Base-by-base conservation (phyloP, 2,113 vertebrate genomes). In the Dromaius novaehollandiae region DNA sequence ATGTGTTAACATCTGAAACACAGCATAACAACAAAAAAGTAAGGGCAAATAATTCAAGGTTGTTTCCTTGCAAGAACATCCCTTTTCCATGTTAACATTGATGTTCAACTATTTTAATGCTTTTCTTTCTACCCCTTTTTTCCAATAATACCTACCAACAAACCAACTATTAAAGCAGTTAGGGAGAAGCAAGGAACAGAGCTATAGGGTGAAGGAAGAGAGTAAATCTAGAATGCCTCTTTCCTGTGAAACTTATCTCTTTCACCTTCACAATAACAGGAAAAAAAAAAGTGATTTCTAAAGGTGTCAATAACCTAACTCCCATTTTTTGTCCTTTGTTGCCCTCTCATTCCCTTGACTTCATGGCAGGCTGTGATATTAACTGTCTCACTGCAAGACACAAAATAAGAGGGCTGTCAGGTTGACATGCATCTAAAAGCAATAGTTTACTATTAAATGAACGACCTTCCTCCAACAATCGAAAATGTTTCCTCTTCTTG, bases 341-440 rank as follows among this genome's bases (percentile, higher is more conserved):
- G 73, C 69, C 73, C 79, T 70, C 89, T 84, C 73, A 90, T 82
- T 95, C 94, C 66, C 93, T 96, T 95, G 66, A 93, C 82, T 95
- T 77, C 48, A 5, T 82, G 85, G 42, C 93, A 94, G 88, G 87
- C 94, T 97, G 92, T 89, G 97, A 97, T 96, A 96, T 91, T 95
- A 96, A 97, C 95, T 96, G 89, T 95, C 88, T 96, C 73, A 36
- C 88, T 89, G 82, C 75, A 92, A 86, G 93, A 94, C 65, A 82
- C 71, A 48, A 56, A 97, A 92, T 91, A 93, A 96, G 88, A 93
- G 75, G 96, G 68, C 89, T 97, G 95, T 97, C 97, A 96, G 75
- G 69, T 36, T 96, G 91, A 95, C 36, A 26, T 26, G 63, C 3
- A 21, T 65, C 90, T 91, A 87, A 97, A 97, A 96, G 74, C 74